A percentile compares a stretch with the other conserved stretches of the same genome.
Evolutionary conservation across 2,797 vertebrate species (phyloP).

Genomic region (Ambastaia sidthimunki): DNA sequence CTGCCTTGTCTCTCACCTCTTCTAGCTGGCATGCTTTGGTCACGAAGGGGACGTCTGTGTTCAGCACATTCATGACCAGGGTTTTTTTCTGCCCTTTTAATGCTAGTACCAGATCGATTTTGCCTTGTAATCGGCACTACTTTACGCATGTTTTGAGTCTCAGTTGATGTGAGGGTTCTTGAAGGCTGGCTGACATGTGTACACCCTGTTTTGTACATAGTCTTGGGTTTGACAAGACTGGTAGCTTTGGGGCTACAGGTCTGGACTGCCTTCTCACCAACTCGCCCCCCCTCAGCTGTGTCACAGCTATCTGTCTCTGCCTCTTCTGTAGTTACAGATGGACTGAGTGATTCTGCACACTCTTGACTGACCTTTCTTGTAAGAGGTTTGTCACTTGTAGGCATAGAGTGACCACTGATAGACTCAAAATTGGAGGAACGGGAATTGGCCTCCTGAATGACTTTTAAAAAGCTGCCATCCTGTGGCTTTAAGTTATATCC

Average conservation of each 20-base stretch:
- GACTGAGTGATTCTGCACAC: slow-evolving; percentile 46
- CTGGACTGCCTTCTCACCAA: slow-evolving; percentile 68
- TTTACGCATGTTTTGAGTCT: slow-evolving; percentile 89
- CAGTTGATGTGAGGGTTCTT: slow-evolving; percentile 82
- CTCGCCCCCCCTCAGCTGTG: slow-evolving; percentile 68
- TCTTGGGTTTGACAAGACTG: slow-evolving; percentile 64
- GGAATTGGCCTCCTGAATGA: slow-evolving; percentile 68
- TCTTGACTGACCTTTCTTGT: slow-evolving; percentile 56
- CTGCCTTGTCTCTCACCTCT: slow-evolving; percentile 78
- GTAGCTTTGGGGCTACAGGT: slow-evolving; percentile 66
- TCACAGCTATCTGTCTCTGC: slow-evolving; percentile 76
- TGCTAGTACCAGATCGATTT: slow-evolving; percentile 68
- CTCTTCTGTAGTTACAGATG: slow-evolving; percentile 68
- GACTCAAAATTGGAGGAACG: slow-evolving; percentile 76
- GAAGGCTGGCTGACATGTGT: slow-evolving; percentile 62
- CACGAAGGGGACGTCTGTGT: slow-evolving; percentile 73
- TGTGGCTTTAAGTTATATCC: slow-evolving; percentile 53
- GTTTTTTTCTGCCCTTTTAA: slow-evolving; percentile 76
- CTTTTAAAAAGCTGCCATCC: slow-evolving; percentile 58
- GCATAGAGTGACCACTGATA: slow-evolving; percentile 65
- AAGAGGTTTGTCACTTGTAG: slow-evolving; percentile 64
- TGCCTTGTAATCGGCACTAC: slow-evolving; percentile 89
- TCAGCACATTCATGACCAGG: slow-evolving; percentile 71
- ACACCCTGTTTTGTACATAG: slow-evolving; percentile 53
- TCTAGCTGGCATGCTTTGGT: slow-evolving; percentile 82